These are phyloP conservation scores for Xyliphius kryptos DNA, from an alignment of 2,113 vertebrate genomes.

Conservation along the genomic window DNA sequence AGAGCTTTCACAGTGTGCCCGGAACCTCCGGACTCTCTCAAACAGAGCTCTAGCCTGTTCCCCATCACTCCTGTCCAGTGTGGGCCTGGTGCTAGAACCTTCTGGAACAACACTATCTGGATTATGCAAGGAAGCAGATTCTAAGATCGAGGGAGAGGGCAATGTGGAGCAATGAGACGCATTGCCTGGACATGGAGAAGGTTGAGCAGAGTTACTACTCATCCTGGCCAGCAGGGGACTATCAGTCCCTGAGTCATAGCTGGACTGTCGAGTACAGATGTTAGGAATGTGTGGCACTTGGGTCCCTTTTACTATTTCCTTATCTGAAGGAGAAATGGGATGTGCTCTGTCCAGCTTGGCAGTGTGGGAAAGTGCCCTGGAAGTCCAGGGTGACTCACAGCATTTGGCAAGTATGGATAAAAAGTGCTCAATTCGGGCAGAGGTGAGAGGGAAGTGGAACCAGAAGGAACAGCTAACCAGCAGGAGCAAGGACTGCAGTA, in stretches of 20 bases:
- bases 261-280: slow-evolving; percentile 35
- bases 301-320: slow-evolving; percentile 10
- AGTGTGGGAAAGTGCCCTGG: slow-evolving; percentile 65
- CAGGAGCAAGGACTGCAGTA: slow-evolving; percentile 67
- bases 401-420: slow-evolving; percentile 70
- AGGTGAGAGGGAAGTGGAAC: slow-evolving; percentile 74
- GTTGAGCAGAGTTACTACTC: slow-evolving; percentile 33
- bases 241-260: slow-evolving; percentile 54
- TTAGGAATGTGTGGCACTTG: slow-evolving; percentile 1
- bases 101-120: slow-evolving; percentile 29
- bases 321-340: slow-evolving; percentile 10
- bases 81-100: slow-evolving; percentile 41
- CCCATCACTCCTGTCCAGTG: slow-evolving; percentile 67
- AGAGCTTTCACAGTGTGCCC: slow-evolving; percentile 66
- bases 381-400: slow-evolving; percentile 76
- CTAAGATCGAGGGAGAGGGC: slow-evolving; percentile 27
- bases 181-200: slow-evolving; percentile 52
- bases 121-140: slow-evolving; percentile 7
- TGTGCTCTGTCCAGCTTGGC: slow-evolving; percentile 54
- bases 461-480: slow-evolving; percentile 73
- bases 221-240: slow-evolving; percentile 52
- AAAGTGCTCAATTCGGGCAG: slow-evolving; percentile 73
- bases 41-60: slow-evolving; percentile 72
- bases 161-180: slow-evolving; percentile 44
- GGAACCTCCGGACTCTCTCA: slow-evolving; percentile 69